Base-by-base conservation (phyloP, 1,140 invertebrate genomes). In the Colletes latitarsis region DNA sequence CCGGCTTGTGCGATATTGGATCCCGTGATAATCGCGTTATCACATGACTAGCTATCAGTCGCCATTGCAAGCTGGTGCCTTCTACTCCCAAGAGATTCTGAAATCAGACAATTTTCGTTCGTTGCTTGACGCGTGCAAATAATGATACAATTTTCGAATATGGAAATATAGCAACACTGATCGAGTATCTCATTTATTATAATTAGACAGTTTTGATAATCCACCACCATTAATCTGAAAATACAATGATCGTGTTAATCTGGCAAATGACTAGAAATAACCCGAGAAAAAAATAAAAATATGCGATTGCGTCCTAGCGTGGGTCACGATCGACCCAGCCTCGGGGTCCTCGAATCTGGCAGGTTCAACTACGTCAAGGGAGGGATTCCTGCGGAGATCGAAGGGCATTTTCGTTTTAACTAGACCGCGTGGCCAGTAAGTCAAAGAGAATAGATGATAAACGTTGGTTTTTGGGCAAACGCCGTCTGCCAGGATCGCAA, bases 31-130 rank as follows among this genome's bases (percentile, higher is more conserved):
- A 96, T 75, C 91, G 90, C 19, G 88, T 90, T 67, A 98, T 94
- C 82, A 98, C 94, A 92, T 97, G 96, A 88, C 96, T 97, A 71
- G 97, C 95, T 87, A 98, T 97, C 90, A 98, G 96, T n/a, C 98
- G 95, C 92, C 98, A 96, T 91, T 98, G 97, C 17, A 98, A 92
- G 21, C 96, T 97, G 58, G 97, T 95, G 0, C 97, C 97, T 94
- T 98, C 98, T 80, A 96, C 95, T 30, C 97, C 96, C 14, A 98
- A 92, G n/a, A 96, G 94, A 90, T 95, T 96, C 97, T 98, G 94
- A 5, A 95, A 94, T 81, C 87, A 90, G 82, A 88, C 86, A 86
- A 82, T 86, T 62, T 2, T 2, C 43, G 43, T 46, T 46, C 43
- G 9, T 3, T 46, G 43, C 6, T 30, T 46, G 4, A 46, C 9